Evolutionary conservation across 2,797 vertebrate genomes (phyloP), one percentile per base, ranked within the genome.

Genomic region (Enteromius viviparus): DNA sequence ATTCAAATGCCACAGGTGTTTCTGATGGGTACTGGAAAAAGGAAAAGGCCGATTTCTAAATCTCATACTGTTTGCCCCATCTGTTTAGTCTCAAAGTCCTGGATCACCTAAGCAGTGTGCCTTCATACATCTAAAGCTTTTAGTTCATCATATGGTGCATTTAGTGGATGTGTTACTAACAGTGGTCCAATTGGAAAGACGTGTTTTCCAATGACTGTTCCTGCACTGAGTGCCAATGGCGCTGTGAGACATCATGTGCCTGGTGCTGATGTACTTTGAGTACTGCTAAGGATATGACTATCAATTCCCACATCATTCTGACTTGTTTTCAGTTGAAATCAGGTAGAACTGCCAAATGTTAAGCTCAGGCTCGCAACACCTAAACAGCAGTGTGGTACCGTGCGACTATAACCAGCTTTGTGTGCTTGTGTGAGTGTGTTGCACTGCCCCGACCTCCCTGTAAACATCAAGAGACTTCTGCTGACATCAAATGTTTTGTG

Each of bases 261-360:
- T 21, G 14, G 51, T 71, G n/a, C 29, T n/a, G 69, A 60, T 81
- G 53, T 26, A 15, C 65, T 88, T 78, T 81, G 4, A 55, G 49
- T 62, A 15, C 53, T 60, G 47, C n/a, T 70, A 60, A 14, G 51
- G 40, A 29, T 68, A 83, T 12, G 6, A 42, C 42, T 64, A 29
- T 76, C 34, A 64, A 64, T 21, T 42, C 79, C 51, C 40, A 32
- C 42, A 78, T 9, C 29, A 78, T 84, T 26, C 26, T 40, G 47
- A 53, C 12, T 58, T 74, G 5, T 68, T 51, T 58, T 45, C 23
- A n/a, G 60, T 75, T 78, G 79, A 69, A 78, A 83, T 83, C 68
- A 78, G 77, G 83, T 84, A 80, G 58, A 83, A 72, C 65, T 76
- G 60, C 53, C 69, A 72, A 49, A 76, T 85, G 75, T 51, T 74